phyloP scores from a whole-genome alignment of 2,113 vertebrate genomes.

The Lasiurus borealis region DNA sequence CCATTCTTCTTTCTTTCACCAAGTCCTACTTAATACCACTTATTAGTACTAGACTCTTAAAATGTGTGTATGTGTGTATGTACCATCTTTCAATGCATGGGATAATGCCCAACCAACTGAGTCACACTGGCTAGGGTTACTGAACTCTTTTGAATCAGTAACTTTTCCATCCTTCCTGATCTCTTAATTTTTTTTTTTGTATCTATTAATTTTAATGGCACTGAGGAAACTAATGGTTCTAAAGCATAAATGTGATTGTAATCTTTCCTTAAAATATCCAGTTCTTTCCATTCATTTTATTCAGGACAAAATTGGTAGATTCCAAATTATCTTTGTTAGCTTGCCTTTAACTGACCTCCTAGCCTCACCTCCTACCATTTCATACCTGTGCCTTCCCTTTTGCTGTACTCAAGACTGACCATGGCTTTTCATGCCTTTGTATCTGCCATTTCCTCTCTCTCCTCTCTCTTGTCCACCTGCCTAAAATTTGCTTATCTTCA shows the following conservation, averaged over 20 bases:
- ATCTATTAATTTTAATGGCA: not conserved
- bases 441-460: not conserved
- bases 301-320: not conserved
- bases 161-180: not conserved
- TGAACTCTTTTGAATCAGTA: not conserved
- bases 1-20: not conserved
- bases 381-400: not conserved
- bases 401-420: not conserved
- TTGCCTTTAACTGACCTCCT: not conserved
- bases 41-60: no score
- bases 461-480: not conserved
- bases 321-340: not conserved
- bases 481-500: constrained; percentile 7
- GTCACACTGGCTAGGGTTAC: not conserved
- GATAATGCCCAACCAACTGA: no score
- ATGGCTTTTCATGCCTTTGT: not conserved
- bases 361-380: not conserved
- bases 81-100: no score
- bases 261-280: not conserved
- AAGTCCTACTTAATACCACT: not conserved
- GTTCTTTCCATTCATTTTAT: not conserved
- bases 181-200: not conserved
- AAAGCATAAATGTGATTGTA: constrained; percentile 17
- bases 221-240: not conserved
- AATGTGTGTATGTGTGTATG: no score